phyloP scores from a whole-genome alignment of 2,888 invertebrate genomes.

The Cantharis nigra region DNA sequence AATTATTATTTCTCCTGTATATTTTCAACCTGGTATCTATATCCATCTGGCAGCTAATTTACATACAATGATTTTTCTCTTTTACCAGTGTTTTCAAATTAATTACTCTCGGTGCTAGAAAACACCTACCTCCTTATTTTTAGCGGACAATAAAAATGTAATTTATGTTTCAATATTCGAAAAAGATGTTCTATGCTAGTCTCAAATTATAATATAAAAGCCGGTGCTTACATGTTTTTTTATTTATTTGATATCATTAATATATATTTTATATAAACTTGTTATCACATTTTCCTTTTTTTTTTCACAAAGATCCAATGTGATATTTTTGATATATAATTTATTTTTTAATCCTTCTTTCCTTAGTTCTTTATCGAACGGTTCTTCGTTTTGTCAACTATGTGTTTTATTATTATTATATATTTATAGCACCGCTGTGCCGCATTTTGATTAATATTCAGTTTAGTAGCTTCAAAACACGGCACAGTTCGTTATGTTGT shows the following conservation, averaged over 20 bases:
- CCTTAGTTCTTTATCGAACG: constrained; percentile 21
- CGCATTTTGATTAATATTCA: constrained; percentile 10
- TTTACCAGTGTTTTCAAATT: too few relatives aligned
- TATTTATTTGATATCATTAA: constrained; percentile 22
- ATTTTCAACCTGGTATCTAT: too few relatives aligned
- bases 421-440: constrained; percentile 18
- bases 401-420: constrained; percentile 23
- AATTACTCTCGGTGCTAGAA: too few relatives aligned
- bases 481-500: constrained; percentile 34
- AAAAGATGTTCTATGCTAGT: constrained; percentile 43
- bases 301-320: constrained; percentile 29
- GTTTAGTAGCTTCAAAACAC: constrained; percentile 13
- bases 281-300: constrained; percentile 5
- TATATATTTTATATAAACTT: constrained; percentile 23
- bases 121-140: too few relatives aligned
- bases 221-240: constrained; percentile 37
- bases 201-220: constrained; percentile 40
- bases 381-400: constrained; percentile 22
- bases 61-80: too few relatives aligned
- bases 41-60: too few relatives aligned
- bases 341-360: constrained; percentile 40
- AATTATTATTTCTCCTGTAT: too few relatives aligned
- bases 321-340: constrained; percentile 38
- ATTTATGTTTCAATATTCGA: constrained; percentile 14
- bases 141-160: background rate